Evolutionary conservation across 2,113 vertebrate genomes (phyloP).

Genomic region (Syrrhaptes paradoxus): DNA sequence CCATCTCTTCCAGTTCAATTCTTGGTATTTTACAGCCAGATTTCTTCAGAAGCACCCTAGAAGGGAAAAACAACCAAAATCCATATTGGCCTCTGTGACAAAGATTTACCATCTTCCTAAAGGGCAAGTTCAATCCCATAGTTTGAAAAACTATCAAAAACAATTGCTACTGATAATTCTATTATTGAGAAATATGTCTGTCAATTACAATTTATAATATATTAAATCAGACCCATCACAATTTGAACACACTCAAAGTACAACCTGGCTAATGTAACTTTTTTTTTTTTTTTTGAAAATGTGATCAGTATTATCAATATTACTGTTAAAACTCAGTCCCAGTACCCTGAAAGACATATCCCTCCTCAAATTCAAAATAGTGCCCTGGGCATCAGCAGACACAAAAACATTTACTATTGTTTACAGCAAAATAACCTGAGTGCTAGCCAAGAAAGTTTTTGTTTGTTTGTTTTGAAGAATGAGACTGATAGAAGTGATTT

Average conservation of each 20-base stretch:
- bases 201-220: not conserved
- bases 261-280: not conserved
- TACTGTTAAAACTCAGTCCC: not conserved
- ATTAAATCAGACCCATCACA: not conserved
- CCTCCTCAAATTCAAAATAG: not conserved
- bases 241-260: not conserved
- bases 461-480: not conserved
- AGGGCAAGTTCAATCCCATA: not conserved
- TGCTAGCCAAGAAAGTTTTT: not conserved
- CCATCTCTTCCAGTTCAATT: conserved; percentile 95
- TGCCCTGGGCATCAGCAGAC: not conserved
- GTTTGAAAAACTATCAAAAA: not conserved
- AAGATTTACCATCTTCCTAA: not conserved
- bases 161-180: not conserved
- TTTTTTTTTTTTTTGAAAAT: not conserved
- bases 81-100: not conserved
- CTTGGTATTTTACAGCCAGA: conserved; percentile 93
- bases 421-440: not conserved
- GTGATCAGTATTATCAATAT: not conserved
- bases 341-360: not conserved
- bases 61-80: not conserved
- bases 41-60: conserved; percentile 91
- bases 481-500: not conserved
- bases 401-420: not conserved
- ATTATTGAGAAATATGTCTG: not conserved